Evolutionary conservation across 2,113 vertebrate species (phyloP), one percentile per base, ranked within the genome.

Genomic region (Psilopsiagon aurifrons): DNA sequence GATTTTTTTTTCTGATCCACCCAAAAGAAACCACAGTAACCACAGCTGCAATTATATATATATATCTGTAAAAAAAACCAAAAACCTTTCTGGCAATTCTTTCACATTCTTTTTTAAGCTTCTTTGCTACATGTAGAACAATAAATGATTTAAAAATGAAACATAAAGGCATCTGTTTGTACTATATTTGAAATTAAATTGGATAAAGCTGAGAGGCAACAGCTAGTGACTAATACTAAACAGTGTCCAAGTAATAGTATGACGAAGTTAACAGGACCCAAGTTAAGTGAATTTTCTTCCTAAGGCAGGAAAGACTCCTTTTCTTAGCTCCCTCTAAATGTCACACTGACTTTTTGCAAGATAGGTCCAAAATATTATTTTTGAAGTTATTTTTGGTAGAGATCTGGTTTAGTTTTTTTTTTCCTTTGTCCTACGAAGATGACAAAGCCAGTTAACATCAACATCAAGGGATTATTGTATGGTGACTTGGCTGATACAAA

Each of bases 131-230:
- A 90, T 94, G 97, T 92, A 96, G 91, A 96, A 90, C 97, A 95
- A 97, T 95, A 97, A 97, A 97, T 97, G 92, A 97, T 92, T 97
- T 95, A 69, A 97, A 97, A 96, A 97, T 91, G 92, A 97, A 97
- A 93, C 92, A 96, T 94, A 93, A 95, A 95, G 91, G 92, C 96
- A 94, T 96, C 94, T 97, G 96, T 88, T 88, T 94, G 71, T 86
- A 81, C 94, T 95, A 84, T 71, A 96, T 87, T 97, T 91, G 89
- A 95, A 97, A 97, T 92, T 93, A 96, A 97, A 92, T 87, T 97
- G 93, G 87, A 95, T 96, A 95, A 97, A 96, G 94, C 89, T 76
- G 86, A 96, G 68, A 93, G 51, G 24, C 80, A 94, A 84, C 94
- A 93, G 86, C 71, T 94, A 94, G 88, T 93, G 86, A 96, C 94